These are phyloP conservation scores for Dicentrarchus labrax DNA, from an alignment of 2,113 vertebrate species.

Conservation along the genomic window DNA sequence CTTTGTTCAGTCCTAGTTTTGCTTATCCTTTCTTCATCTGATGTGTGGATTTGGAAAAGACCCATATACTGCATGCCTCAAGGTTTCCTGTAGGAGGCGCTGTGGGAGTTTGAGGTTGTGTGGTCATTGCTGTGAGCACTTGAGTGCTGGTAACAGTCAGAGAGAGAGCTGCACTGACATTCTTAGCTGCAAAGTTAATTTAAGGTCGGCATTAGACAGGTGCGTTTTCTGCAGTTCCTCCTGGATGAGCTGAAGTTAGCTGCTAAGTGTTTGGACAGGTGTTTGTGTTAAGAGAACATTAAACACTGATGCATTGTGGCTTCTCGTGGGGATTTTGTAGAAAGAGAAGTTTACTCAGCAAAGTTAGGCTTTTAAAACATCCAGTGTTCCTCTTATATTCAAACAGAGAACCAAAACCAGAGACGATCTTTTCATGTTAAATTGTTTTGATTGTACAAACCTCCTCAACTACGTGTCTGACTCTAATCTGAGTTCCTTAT, in stretches of 20 bases:
- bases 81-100: constrained; percentile 44
- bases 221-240: neutral
- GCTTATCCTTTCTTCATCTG: constrained; percentile 23
- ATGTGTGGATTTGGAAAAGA: constrained; percentile 23
- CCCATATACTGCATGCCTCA: constrained; percentile 15
- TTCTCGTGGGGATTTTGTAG: neutral
- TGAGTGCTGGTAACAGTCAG: neutral
- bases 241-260: neutral
- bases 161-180: neutral
- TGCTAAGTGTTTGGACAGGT: neutral
- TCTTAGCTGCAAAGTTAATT: constrained; percentile 6
- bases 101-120: constrained; percentile 52
- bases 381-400: neutral
- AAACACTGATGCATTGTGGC: neutral
- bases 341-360: neutral
- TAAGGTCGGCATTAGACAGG: neutral
- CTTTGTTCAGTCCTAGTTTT: constrained; percentile 12
- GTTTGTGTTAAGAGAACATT: neutral
- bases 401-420: neutral
- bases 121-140: constrained; percentile 26
- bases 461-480: neutral
- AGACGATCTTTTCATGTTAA: neutral
- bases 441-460: neutral
- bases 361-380: neutral
- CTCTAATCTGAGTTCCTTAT: neutral